Percentiles rank a stretch among this genome's conserved stretches.
phyloP scores from a whole-genome alignment of 1,140 invertebrate species.

The Pseudomyrmex flavicornis region DNA sequence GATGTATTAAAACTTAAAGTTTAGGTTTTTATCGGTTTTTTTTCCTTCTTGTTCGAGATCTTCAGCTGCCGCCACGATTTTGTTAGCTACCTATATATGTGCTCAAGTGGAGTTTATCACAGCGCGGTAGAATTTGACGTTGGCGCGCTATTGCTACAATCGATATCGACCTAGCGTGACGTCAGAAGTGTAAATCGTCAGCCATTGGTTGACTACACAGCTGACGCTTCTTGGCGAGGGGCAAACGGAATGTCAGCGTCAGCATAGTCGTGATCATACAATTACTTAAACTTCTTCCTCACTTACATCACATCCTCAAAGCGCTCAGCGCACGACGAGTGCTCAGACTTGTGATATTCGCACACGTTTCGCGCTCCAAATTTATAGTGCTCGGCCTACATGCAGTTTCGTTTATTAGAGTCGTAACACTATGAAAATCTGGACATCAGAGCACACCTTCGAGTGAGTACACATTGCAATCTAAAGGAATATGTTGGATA shows the following conservation, averaged over 20 bases:
- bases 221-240: background rate
- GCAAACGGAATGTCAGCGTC: background rate
- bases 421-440: constrained; percentile 88
- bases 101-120: background rate
- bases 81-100: background rate
- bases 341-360: constrained; percentile 41
- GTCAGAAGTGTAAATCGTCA: background rate
- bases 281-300: constrained; percentile 37
- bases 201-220: constrained; percentile 6
- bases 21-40: too few species aligned
- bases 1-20: too few species aligned
- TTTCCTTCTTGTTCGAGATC: too few species aligned
- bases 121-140: constrained; percentile 5
- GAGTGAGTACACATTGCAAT: constrained; percentile 85
- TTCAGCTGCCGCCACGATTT: too few species aligned
- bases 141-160: background rate
- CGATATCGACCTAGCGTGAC: background rate
- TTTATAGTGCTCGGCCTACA: constrained; percentile 58
- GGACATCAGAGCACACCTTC: constrained; percentile 90
- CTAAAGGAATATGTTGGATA: background rate
- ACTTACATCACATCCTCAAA: constrained; percentile 63
- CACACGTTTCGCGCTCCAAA: constrained; percentile 57
- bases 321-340: constrained; percentile 20
- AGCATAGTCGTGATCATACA: constrained; percentile 8
- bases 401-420: constrained; percentile 32